A percentile compares a stretch with the other conserved stretches of the same genome.
These are phyloP conservation scores for Narcine bancroftii DNA, from an alignment of 2,113 vertebrate genomes.

Conservation along the genomic window DNA sequence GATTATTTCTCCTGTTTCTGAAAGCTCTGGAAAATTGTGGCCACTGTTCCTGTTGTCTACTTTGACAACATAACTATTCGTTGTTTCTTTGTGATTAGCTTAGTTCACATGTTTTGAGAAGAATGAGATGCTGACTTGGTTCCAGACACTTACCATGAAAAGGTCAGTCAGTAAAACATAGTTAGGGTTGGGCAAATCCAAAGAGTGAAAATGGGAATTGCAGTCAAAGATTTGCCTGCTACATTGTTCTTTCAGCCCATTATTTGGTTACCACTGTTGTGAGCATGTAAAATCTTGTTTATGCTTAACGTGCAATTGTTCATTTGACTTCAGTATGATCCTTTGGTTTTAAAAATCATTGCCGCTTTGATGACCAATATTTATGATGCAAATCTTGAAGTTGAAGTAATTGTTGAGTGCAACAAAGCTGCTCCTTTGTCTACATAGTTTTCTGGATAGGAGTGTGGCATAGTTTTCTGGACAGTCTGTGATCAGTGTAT, in stretches of 20 bases:
- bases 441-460: not conserved
- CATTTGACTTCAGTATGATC: not conserved
- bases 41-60: not conserved
- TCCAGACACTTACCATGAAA: not conserved
- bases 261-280: not conserved
- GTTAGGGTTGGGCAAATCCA: not conserved
- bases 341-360: not conserved
- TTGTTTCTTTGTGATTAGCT: not conserved
- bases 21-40: not conserved
- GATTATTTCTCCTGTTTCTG: not conserved
- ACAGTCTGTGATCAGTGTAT: conserved; percentile 13
- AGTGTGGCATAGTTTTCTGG: not conserved
- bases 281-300: not conserved
- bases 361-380: not conserved
- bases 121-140: not conserved
- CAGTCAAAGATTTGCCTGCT: not conserved
- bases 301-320: not conserved
- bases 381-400: not conserved
- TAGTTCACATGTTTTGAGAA: not conserved
- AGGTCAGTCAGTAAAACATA: not conserved
- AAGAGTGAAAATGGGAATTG: not conserved
- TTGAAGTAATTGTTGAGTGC: not conserved
- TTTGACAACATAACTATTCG: not conserved
- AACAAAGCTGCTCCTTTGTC: not conserved
- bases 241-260: conserved; percentile 6